A percentile compares a stretch with the other conserved stretches of the same genome.
Evolutionary conservation across 1,140 invertebrate genomes (phyloP).

Genomic region (Drosophila equinoxialis): DNA sequence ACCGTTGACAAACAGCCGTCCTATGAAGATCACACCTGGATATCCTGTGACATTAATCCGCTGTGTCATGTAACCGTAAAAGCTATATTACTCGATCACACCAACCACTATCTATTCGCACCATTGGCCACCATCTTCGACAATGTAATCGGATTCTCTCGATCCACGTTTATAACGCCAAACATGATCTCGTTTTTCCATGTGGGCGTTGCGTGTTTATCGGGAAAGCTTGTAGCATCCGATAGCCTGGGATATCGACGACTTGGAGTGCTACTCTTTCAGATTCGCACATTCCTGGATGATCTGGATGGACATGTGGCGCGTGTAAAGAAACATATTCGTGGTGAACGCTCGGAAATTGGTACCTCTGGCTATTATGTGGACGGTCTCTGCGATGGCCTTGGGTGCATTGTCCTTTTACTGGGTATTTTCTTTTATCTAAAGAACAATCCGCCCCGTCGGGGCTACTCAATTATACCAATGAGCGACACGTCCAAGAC

Average conservation of each 20-base stretch:
- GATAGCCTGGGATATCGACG: slow-evolving; percentile 87
- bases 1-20: slow-evolving; percentile 52
- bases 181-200: slow-evolving; percentile 91
- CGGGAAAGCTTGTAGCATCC: slow-evolving; percentile 88
- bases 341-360: slow-evolving; percentile 88
- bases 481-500: slow-evolving; percentile 83
- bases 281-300: slow-evolving; percentile 90
- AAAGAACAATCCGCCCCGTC: slow-evolving; percentile 87
- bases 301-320: slow-evolving; percentile 92
- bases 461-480: slow-evolving; percentile 87
- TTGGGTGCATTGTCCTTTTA: slow-evolving; percentile 88
- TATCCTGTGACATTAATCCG: slow-evolving; percentile 88
- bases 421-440: slow-evolving; percentile 87
- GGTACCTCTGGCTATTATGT: slow-evolving; percentile 89
- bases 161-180: slow-evolving; percentile 87
- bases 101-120: slow-evolving; percentile 90
- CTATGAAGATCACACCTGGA: slow-evolving; percentile 85
- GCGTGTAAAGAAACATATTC: slow-evolving; percentile 87
- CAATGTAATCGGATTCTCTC: slow-evolving; percentile 86
- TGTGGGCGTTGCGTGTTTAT: slow-evolving; percentile 87
- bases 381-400: slow-evolving; percentile 89
- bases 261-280: slow-evolving; percentile 89
- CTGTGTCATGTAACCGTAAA: slow-evolving; percentile 90
- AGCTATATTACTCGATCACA: slow-evolving; percentile 89
- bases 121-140: slow-evolving; percentile 88